phyloP scores from a whole-genome alignment of 2,113 vertebrate species.

The Podilymbus podiceps region DNA sequence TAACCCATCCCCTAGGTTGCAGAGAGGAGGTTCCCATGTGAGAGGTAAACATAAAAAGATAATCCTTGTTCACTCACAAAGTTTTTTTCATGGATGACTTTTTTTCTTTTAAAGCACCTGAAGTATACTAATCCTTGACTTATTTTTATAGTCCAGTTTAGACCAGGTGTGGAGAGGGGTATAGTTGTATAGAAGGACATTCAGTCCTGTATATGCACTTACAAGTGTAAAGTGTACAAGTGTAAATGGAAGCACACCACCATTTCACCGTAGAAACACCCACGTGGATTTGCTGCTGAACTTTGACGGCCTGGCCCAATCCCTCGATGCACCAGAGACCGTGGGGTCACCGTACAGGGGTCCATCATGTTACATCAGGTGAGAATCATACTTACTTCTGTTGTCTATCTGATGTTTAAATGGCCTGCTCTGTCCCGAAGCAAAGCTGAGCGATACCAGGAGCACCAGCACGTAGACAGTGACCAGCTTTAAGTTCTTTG shows the following conservation, averaged over 20 bases:
- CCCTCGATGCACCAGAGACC: not conserved
- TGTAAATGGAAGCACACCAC: not conserved
- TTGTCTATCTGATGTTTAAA: slow-evolving; percentile 88
- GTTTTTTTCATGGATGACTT: not conserved
- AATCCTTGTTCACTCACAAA: not conserved
- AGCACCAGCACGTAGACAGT: slow-evolving; percentile 75
- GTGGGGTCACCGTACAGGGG: rapidly evolving
- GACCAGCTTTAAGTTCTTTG: slow-evolving; percentile 67
- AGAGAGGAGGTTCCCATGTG: not conserved
- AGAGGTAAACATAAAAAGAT: not conserved
- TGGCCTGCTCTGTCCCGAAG: slow-evolving; percentile 74
- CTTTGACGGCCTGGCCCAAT: not conserved
- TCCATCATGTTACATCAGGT: not conserved
- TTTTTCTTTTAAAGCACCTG: not conserved
- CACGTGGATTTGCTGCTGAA: not conserved
- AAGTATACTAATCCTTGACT: not conserved
- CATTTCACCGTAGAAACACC: not conserved
- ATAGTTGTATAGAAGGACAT: not conserved
- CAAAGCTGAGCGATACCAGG: slow-evolving; percentile 73
- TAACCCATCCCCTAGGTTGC: not conserved
- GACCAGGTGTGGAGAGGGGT: not conserved
- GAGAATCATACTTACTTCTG: slow-evolving; percentile 82
- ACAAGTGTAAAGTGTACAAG: not conserved
- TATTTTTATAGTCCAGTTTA: not conserved
- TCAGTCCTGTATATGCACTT: not conserved